Conservation (phyloP, 1,140 invertebrate species). For the Pseudomyrmex gracilis region DNA sequence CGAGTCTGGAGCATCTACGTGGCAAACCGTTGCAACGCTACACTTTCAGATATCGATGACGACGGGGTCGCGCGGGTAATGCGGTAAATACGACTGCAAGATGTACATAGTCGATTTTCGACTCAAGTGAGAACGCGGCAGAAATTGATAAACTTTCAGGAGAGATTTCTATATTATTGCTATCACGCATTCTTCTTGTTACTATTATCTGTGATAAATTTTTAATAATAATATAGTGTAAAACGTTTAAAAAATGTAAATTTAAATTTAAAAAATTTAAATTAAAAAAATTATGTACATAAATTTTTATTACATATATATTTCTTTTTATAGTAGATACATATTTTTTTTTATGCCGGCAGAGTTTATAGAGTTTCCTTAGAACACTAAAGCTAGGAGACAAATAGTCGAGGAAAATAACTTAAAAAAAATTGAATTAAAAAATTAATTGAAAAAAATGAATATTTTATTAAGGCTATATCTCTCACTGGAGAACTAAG, state of each 20-base stretch:
- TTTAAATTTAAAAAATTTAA: background rate
- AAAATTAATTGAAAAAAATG: too few relatives aligned
- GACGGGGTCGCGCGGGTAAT: slow-evolving; percentile 22
- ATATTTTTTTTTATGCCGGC: background rate
- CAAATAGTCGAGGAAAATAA: background rate
- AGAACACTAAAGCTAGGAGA: background rate
- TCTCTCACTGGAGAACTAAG: background rate
- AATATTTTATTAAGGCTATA: background rate
- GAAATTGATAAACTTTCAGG: background rate
- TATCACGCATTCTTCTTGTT: background rate
- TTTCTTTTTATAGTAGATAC: background rate
- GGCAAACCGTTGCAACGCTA: slow-evolving; percentile 63
- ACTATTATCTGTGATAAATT: background rate
- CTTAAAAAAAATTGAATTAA: too few relatives aligned
- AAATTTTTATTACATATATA: too few relatives aligned
- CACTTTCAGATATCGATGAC: slow-evolving; percentile 59
- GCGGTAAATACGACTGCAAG: slow-evolving; percentile 10
- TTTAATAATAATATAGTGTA: background rate
- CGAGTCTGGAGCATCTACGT: slow-evolving; percentile 66
- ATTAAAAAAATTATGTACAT: background rate
- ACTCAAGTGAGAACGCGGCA: too few relatives aligned
- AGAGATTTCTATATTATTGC: slow-evolving; percentile 19
- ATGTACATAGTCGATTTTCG: slow-evolving; percentile 3
- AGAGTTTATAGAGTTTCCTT: background rate
- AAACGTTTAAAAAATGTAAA: background rate